A percentile compares a stretch with the other conserved stretches of the same genome.
phyloP scores from a whole-genome alignment of 2,888 invertebrate species.

The Tetrapedia diversipes region DNA sequence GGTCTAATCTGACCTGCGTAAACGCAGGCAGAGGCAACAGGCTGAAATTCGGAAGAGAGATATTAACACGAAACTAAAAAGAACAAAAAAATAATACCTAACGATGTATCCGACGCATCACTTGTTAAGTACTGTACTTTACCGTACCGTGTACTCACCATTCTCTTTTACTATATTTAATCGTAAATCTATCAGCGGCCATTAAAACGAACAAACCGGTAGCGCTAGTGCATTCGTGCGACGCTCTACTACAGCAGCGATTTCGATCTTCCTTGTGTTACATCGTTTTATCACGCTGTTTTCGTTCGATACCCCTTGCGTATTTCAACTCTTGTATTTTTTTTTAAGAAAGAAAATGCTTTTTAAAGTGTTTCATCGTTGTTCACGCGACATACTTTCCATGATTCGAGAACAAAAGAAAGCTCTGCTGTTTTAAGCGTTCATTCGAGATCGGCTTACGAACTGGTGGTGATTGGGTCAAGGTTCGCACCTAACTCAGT shows the following conservation, averaged over 20 bases:
- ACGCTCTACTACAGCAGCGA: slow-evolving; percentile 56
- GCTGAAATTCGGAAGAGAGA: slow-evolving; percentile 64
- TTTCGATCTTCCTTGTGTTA: slow-evolving; percentile 9
- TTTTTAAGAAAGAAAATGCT: not conserved
- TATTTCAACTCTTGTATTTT: not conserved
- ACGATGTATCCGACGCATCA: slow-evolving; percentile 64
- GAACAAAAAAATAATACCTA: slow-evolving; percentile 50
- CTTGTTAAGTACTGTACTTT: slow-evolving; percentile 65
- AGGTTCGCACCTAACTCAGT: slow-evolving; percentile 73
- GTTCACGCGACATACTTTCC: slow-evolving; percentile 23
- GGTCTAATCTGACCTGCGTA: slow-evolving; percentile 84
- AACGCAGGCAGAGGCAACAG: slow-evolving; percentile 72
- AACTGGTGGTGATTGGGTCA: slow-evolving; percentile 74
- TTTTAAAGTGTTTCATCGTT: slow-evolving; percentile 26
- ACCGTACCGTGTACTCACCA: slow-evolving; percentile 60
- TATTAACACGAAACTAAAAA: no score
- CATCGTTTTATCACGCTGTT: not conserved
- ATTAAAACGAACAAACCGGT: slow-evolving; percentile 40
- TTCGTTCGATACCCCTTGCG: not conserved
- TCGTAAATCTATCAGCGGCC: slow-evolving; percentile 57
- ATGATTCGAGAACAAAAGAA: slow-evolving; percentile 20
- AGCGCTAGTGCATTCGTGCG: slow-evolving; percentile 53
- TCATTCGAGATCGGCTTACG: slow-evolving; percentile 67
- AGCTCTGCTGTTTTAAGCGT: slow-evolving; percentile 70
- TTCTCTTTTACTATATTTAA: slow-evolving; percentile 66